Base-by-base conservation (phyloP, 1,140 invertebrate species). In the Tigriopus japonicus region DNA sequence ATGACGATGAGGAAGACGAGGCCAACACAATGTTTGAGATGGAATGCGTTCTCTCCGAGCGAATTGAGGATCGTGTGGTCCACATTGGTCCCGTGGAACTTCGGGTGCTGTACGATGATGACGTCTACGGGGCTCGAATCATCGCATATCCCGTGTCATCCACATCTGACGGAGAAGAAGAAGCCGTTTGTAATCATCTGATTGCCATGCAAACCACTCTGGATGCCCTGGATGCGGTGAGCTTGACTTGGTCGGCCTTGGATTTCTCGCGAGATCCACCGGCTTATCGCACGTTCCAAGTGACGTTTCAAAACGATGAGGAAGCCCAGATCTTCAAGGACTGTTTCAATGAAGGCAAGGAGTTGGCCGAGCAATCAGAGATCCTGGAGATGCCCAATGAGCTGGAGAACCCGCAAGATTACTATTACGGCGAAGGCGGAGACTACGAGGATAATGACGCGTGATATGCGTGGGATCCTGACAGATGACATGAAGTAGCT, bases 71-170 rank as follows among this genome's bases (percentile, higher is more conserved):
- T 42, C 65, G 14, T 63, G 67, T 0, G 41, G 21, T 28, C 41
- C 43, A 0, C 73, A 17, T 73, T 1, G 74, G 71, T 1, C 59
- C 66, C 17, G 77, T 76, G n/a, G 67, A 68, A 41, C 58, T 79
- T 0, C 70, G 71, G 41, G 71, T 79, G 13, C 19, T 71, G n/a
- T 78, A 74, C 58, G 74, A 79, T 66, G 71, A 73, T n/a, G 71
- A 75, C 15, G 66, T 76, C 5, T 75, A 68, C 63, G 73, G 71
- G 0, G 69, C 71, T 10, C 69, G 69, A 23, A 73, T 79, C 23
- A 58, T 68, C n/a, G 62, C 62, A 1, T 41, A 17, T 17, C 15
- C n/a, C n/a, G 45, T 21, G n/a, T 17, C n/a, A 2, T 17, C n/a
- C 45, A 49, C n/a, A 15, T 17, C n/a, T 10, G 73, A 75, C 28